Base-by-base conservation (phyloP, 2,797 vertebrate species). In the Lagocephalus sceleratus region DNA sequence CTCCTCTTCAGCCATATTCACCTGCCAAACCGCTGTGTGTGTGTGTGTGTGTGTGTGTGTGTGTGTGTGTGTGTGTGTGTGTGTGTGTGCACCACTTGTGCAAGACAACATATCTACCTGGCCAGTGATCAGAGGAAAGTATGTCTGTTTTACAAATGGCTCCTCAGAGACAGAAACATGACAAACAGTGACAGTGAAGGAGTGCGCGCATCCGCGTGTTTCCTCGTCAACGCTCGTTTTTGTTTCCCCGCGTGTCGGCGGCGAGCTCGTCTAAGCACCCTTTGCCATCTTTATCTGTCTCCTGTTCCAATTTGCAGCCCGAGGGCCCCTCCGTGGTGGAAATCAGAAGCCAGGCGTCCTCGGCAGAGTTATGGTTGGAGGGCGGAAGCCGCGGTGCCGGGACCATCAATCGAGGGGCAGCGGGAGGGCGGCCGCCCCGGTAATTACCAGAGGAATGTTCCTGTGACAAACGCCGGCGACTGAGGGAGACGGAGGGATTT, bases 381-480 rank as follows among this genome's bases (percentile, higher is more conserved):
- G 78, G 86, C 55, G 77, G 73, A 89, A 88, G 85, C 81, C 79
- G 74, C 75, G 82, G 79, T 80, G 74, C 80, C 77, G 50, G 66
- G 73, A 77, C 87, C 85, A 91, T 92, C 88, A 88, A 85, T 92
- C 88, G 79, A 74, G 67, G 76, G 81, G 68, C 78, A 82, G 87
- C 84, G 85, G 85, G 83, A 85, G 84, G 84, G 84, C 71, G 74
- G 78, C 82, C 79, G 81, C 85, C 84, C 51, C 82, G 84, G 87
- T 92, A 90, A 92, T 91, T 92, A 88, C 91, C 85, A 82, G 79
- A 79, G 88, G 90, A 88, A 84, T 88, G 84, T 78, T 89, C 57
- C 89, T 92, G 90, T 90, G 87, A 90, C 87, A 91, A 84, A 56
- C 0, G 26, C 20, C 44, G 49, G 66, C 44, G 68, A 61, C 66